Conservation (phyloP, 2,113 vertebrate species). For the Ovibos moschatus region DNA sequence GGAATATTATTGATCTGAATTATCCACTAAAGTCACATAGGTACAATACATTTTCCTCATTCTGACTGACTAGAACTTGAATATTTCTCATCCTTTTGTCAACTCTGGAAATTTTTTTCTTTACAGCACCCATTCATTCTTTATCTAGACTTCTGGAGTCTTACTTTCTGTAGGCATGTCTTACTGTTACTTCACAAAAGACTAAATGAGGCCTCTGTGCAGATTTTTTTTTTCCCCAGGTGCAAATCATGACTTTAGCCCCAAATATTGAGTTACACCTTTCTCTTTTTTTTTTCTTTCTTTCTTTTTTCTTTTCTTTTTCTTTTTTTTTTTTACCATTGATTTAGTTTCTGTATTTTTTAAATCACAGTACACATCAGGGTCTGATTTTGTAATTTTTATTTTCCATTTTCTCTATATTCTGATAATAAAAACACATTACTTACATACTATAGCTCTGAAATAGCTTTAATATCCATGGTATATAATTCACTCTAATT, state of each 20-base stretch:
- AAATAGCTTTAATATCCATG: neutral
- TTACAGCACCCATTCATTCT: neutral
- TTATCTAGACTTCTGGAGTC: neutral
- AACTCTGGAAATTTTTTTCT: neutral
- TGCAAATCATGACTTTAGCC: neutral
- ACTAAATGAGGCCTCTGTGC: neutral
- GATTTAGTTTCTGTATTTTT: neutral
- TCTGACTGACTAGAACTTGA: neutral
- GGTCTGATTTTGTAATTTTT: neutral
- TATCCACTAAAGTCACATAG: neutral
- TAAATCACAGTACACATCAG: neutral
- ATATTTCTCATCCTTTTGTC: neutral
- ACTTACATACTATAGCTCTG: neutral
- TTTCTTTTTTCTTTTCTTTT: fast-evolving
- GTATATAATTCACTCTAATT: neutral
- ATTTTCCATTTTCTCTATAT: neutral
- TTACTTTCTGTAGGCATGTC: neutral
- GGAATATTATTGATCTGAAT: neutral
- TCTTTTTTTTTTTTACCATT: neutral
- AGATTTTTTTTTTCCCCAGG: neutral
- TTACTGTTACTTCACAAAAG: neutral
- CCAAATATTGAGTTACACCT: neutral
- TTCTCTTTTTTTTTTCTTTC: neutral
- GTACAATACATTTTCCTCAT: neutral
- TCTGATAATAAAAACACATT: neutral